A percentile compares a stretch with the other conserved stretches of the same genome.
phyloP scores from a whole-genome alignment of 92 coral and sea anemone genomes.

The Porites rus region DNA sequence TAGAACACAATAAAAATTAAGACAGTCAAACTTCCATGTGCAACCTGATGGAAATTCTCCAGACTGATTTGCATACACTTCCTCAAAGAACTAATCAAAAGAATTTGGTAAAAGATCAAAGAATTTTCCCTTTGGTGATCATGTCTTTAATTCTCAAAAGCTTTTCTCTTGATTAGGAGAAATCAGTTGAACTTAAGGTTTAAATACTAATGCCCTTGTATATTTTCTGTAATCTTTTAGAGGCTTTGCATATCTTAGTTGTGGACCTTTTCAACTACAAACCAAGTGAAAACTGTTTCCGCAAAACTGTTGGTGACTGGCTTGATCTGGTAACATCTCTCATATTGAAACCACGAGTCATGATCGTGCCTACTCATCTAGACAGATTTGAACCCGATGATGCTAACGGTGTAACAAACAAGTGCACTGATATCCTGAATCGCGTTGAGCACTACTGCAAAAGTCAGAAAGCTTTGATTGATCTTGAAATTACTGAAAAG shows the following conservation, averaged over 20 bases:
- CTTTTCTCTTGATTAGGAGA: too few species aligned
- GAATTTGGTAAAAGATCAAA: too few species aligned
- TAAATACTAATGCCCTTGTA: too few species aligned
- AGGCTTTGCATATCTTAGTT: constrained; percentile 85
- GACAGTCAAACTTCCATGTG: too few species aligned
- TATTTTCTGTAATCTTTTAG: constrained; percentile 31
- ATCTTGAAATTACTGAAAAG: constrained; percentile 62
- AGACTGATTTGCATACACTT: too few species aligned
- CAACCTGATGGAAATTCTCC: too few species aligned
- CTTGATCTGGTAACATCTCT: constrained; percentile 84
- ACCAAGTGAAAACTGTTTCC: constrained; percentile 58
- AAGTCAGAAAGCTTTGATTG: constrained; percentile 53
- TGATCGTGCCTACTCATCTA: constrained; percentile 90
- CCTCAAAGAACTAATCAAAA: too few species aligned
- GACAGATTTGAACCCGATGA: constrained; percentile 67
- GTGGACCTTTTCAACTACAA: constrained; percentile 76
- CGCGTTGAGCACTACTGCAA: constrained; percentile 61
- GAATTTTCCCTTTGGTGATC: too few species aligned
- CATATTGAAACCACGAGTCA: constrained; percentile 78
- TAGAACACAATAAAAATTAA: too few species aligned
- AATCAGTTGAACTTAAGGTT: too few species aligned
- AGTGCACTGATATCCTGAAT: constrained; percentile 78
- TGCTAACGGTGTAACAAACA: constrained; percentile 21
- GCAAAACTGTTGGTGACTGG: constrained; percentile 89
- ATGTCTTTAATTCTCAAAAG: too few species aligned